Percentiles rank a stretch among this genome's conserved stretches.
Conservation (phyloP, 1,140 invertebrate species). For the Tetramorium alpestre region DNA sequence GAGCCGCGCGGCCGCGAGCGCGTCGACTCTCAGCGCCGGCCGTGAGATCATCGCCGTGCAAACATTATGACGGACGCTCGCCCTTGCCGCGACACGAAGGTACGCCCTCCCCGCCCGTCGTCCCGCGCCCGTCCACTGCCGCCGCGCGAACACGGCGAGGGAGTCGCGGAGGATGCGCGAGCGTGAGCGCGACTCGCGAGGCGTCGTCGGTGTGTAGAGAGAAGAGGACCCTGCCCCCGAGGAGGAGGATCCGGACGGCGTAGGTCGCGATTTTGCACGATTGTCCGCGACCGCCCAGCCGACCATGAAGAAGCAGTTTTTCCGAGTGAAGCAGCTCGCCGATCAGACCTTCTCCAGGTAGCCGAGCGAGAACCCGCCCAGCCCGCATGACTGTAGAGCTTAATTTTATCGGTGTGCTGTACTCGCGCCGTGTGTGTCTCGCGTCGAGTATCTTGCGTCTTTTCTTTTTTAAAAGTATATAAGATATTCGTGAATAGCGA, state of each 20-base stretch:
- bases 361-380: constrained; percentile 46
- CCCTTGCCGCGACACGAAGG: constrained; percentile 53
- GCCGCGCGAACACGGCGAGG: background rate
- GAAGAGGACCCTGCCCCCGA: background rate
- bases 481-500: background rate
- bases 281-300: constrained; percentile 42
- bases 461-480: background rate
- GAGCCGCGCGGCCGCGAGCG: background rate
- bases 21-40: background rate
- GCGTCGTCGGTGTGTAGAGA: background rate
- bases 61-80: constrained; percentile 77
- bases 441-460: background rate
- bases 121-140: background rate
- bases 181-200: constrained; percentile 4
- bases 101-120: background rate
- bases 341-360: constrained; percentile 96
- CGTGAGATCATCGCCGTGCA: constrained; percentile 74
- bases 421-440: background rate
- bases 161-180: constrained; percentile 14
- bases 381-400: background rate
- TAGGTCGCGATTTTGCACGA: constrained; percentile 34
- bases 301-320: constrained; percentile 94
- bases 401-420: background rate
- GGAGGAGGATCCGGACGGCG: background rate
- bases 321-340: constrained; percentile 94